Base-by-base conservation (phyloP, 1,140 invertebrate species). In the Philotrypesis tridentata region DNA sequence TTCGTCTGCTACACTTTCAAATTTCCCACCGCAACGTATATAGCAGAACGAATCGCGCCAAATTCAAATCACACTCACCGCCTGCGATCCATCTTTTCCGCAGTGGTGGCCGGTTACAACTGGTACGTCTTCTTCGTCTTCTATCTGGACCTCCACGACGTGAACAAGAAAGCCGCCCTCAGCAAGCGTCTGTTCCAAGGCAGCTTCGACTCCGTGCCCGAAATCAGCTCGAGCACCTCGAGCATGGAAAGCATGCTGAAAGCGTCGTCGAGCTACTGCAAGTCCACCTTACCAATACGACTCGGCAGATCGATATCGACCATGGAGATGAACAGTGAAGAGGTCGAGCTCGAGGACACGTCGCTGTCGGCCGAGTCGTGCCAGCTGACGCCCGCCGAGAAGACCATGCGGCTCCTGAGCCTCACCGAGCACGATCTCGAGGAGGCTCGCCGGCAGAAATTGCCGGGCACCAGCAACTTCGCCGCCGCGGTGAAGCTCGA, bases 331-430 rank as follows among this genome's bases (percentile, higher is more conserved):
- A 75, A 84, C 0, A 87, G 82, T 31, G 21, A 72, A 23, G 40
- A 72, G 37, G n/a, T n/a, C 25, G 63, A 82, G 1, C 73, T 82
- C 0, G 80, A 86, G 2, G 67, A 82, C 8, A 72, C 67, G 0
- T 72, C 68, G 27, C 63, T 81, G 31, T 25, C 37, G 1, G 75
- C 48, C 48, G 21, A 21, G 3, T 55, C 84, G 2, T 4, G 48
- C 0, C 11, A 29, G 21, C 55, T 89, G 17, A 80, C 83, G 0
- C 85, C 84, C 2, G 74, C 72, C 0, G 83, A 88, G 40, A 89
- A 87, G 55, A 79, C 87, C 0, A 86, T 86, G 85, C 86, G 40
- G 65, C 78, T 89, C 0, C 67, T 89, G 0, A 84, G 84, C 0
- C 8, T 87, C 14, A 85, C 84, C 0, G 33, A 84, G 1, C 76